These are phyloP conservation scores for Pemphigus obesinymphae DNA, from an alignment of 1,140 invertebrate species.

Conservation along the genomic window DNA sequence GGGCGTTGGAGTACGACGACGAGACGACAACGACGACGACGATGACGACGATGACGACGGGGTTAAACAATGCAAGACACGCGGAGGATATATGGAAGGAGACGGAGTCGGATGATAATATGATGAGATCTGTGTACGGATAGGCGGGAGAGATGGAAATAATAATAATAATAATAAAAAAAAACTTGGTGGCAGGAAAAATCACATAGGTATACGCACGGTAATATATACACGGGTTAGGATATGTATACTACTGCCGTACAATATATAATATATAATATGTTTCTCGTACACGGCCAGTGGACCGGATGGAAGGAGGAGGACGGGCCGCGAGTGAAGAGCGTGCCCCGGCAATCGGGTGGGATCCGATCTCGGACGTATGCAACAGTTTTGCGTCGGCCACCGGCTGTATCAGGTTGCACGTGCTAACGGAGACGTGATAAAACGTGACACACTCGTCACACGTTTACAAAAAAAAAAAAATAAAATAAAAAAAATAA, in stretches of 20 bases:
- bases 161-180: background rate
- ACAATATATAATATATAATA: too few species aligned
- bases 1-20: conserved; percentile 29
- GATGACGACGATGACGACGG: background rate
- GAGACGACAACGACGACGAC: background rate
- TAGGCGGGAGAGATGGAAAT: background rate
- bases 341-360: background rate
- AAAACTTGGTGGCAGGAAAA: conserved; percentile 26
- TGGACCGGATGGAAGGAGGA: conserved; percentile 31
- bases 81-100: background rate
- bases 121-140: background rate
- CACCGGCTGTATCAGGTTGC: conserved; percentile 29
- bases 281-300: too few species aligned
- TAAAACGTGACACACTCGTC: conserved; percentile 4
- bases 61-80: conserved; percentile 24
- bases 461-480: background rate
- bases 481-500: background rate
- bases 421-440: conserved; percentile 26
- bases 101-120: background rate
- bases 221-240: background rate
- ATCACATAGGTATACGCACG: background rate
- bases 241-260: background rate
- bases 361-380: conserved; percentile 33
- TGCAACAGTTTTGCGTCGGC: conserved; percentile 37
- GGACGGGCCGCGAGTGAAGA: background rate